Evolutionary conservation across 2,888 invertebrate species (phyloP), one percentile per base, ranked within the genome.

Genomic region (Sarcophaga carnaria): DNA sequence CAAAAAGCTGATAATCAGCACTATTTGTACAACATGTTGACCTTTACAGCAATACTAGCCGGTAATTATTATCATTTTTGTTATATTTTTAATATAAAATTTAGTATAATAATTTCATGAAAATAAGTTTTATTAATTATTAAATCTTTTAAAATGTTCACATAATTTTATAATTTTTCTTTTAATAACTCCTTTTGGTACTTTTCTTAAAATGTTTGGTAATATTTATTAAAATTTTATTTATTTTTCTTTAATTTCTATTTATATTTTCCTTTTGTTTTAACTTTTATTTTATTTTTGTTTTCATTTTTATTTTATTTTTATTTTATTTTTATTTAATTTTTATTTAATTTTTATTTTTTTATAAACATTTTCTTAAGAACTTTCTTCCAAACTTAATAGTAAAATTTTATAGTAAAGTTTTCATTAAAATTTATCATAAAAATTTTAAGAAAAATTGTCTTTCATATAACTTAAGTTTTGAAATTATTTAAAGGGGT

Each of bases 1-100:
- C 59, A 22, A 67, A 47, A 75, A 3, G 11, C 3, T 25, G 8
- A 14, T 25, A 49, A 63, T 69, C 17, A 14, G 17, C 17, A 17
- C 54, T 49, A 22, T 63, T 54, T 54, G 54, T 17, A 63, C 84
- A 87, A 76, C 74, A 87, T 87, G 87, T 76, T 84, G 75, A 25
- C 81, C 66, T 79, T 63, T 81, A 67, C 62, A 63, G n/a, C 75
- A 12, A 60, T 84, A 72, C 37, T 84, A 71, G 63, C 84, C 25
- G 87, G 87, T 87, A 84, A 87, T 79, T 87, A 84, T 66, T 66
- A 11, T 4, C 3, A 14, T 2, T 37, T 54, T 45, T 72, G 14
- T 62, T 62, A 22, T 72, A 12, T 3, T 45, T 20, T 72, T 47
- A 49, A 49, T 37, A 37, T 27, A 27, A 4, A 27, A 27, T 27